Conservation (phyloP, 1,140 invertebrate genomes). For the Nilaparvata lugens region DNA sequence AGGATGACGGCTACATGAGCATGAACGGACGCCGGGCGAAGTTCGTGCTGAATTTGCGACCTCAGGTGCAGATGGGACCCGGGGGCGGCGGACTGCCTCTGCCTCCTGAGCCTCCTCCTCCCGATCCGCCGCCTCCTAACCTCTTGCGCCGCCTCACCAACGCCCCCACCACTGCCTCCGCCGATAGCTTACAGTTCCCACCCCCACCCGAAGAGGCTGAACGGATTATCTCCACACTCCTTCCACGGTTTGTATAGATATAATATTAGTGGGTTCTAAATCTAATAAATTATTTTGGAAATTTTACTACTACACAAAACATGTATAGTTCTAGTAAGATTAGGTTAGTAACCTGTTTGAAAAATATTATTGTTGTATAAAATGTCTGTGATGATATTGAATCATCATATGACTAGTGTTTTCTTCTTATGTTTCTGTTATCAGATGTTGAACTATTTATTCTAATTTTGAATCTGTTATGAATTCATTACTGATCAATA, state of each 20-base stretch:
- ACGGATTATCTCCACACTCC: constrained; percentile 58
- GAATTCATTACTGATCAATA: too few species aligned
- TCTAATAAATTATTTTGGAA: not conserved
- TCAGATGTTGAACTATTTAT: too few species aligned
- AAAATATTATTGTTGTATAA: too few species aligned
- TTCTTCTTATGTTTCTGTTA: too few species aligned
- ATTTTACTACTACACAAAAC: too few species aligned
- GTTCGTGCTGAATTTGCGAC: constrained; percentile 12
- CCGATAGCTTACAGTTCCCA: constrained; percentile 40
- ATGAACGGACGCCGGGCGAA: constrained; percentile 63
- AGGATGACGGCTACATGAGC: constrained; percentile 84
- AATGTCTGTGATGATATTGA: too few species aligned
- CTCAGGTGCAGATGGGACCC: constrained; percentile 45
- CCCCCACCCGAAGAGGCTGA: constrained; percentile 64
- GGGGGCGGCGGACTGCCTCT: constrained; percentile 40
- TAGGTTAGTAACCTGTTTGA: too few species aligned
- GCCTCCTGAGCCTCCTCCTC: constrained; percentile 36
- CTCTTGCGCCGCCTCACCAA: constrained; percentile 48
- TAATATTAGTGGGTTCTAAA: not conserved
- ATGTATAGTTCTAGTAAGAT: too few species aligned
- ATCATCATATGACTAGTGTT: too few species aligned
- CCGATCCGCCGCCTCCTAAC: constrained; percentile 34
- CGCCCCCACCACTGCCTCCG: constrained; percentile 18
- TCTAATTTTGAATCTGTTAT: too few species aligned
- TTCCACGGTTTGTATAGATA: constrained; percentile 58